Base-by-base conservation (phyloP, 2,113 vertebrate genomes). In the Urocitellus parryii region DNA sequence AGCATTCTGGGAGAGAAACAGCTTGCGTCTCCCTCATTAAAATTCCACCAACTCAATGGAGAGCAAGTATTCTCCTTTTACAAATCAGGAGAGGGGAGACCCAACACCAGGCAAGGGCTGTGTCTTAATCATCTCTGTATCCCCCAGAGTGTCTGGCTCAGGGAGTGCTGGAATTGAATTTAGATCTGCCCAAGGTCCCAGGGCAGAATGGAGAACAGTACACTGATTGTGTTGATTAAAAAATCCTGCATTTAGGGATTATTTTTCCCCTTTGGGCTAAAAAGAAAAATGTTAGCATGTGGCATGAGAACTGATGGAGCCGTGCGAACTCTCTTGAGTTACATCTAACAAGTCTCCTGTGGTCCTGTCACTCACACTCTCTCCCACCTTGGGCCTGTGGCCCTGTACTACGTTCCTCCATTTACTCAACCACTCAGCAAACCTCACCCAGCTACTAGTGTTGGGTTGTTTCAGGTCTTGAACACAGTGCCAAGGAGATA, bases 221-320 rank as follows among this genome's bases (percentile, higher is more conserved):
- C 85, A 96, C 74, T 95, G 91, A 93, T 51, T 58, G 42, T 51
- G 42, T 20, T 90, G 88, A 95, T 88, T 90, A 78, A 78, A 88
- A 94, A 94, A 63, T 32, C 25, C 51, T 80, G 18, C 12, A 48
- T 79, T 96, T 42, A 65, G n/a, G 92, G 81, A 29, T 65, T 94
- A 81, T 91, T 91, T 88, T 93, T 16, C 32, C 48, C 56, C 37
- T 93, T 94, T 61, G 39, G 63, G 7, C 20, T 95, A 63, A 92
- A 78, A 95, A 94, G 81, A 78, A 84, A 92, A 84, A 63, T 32
- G 72, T 94, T 81, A 95, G 92, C 58, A 48, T 73, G 51, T 83
- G 72, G 79, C 83, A 34, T 65, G 56, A 90, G 65, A 76, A 45
- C 67, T 27, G 94, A 83, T 61, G 86, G 73, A 51, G 63, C 3